These are phyloP conservation scores for Gila robusta DNA, from an alignment of 2,797 vertebrate species.

Conservation along the genomic window DNA sequence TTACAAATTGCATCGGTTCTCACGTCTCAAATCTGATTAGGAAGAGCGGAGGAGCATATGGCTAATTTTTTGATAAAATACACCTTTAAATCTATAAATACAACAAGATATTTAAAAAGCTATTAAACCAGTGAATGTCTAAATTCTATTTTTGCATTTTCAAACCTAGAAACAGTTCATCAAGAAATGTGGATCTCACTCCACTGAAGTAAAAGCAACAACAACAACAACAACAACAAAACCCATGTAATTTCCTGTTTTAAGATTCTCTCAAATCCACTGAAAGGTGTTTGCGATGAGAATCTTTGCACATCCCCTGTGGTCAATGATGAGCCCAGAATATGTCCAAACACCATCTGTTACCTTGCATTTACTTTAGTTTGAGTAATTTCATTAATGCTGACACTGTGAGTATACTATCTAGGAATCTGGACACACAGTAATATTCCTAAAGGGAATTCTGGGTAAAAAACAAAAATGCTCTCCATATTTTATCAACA, in stretches of 20 bases:
- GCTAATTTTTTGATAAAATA: background rate
- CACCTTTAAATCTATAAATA: background rate
- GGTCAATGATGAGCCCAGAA: constrained; percentile 33
- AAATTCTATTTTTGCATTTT: background rate
- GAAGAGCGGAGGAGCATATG: background rate
- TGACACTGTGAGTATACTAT: background rate
- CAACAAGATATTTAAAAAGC: background rate
- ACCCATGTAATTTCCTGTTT: background rate
- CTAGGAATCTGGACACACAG: background rate
- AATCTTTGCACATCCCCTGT: constrained; percentile 34
- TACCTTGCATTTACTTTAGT: constrained; percentile 28
- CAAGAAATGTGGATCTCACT: background rate
- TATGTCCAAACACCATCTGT: constrained; percentile 46
- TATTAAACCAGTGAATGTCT: background rate
- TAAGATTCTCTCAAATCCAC: constrained; percentile 3
- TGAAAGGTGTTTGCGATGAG: constrained; percentile 7
- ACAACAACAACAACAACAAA: background rate
- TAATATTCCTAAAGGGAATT: background rate
- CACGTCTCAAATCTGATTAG: background rate
- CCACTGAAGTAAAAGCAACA: background rate
- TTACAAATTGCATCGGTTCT: background rate
- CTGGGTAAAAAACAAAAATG: background rate
- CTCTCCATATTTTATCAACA: background rate
- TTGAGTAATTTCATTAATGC: constrained; percentile 6
- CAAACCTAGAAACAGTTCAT: background rate